Percentiles rank a stretch among this genome's conserved stretches.
Evolutionary conservation across 2,888 invertebrate genomes (phyloP).

Genomic region (Agonum fuliginosum): DNA sequence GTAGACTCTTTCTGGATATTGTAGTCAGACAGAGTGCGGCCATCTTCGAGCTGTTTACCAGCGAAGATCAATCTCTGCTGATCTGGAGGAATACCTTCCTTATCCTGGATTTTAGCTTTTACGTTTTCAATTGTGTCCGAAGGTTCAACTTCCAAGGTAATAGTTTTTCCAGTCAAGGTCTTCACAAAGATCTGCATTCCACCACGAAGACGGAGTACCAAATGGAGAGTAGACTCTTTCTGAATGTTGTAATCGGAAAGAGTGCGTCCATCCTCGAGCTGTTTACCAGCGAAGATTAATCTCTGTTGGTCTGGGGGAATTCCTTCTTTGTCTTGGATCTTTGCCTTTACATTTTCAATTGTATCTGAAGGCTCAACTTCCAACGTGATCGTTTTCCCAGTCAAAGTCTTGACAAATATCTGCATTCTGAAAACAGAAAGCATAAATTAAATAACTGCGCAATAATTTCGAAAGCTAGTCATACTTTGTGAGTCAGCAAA

Average conservation of each 20-base stretch:
- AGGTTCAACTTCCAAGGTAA: constrained; percentile 76
- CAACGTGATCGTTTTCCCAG: constrained; percentile 74
- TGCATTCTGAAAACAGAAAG: constrained; percentile 74
- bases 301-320: constrained; percentile 76
- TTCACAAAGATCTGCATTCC: constrained; percentile 75
- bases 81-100: constrained; percentile 75
- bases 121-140: constrained; percentile 80
- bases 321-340: constrained; percentile 74
- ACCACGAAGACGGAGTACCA: constrained; percentile 74
- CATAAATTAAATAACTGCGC: constrained; percentile 18
- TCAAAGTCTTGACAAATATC: constrained; percentile 74
- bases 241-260: constrained; percentile 72
- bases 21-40: constrained; percentile 75
- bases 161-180: constrained; percentile 77
- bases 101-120: constrained; percentile 74
- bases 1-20: constrained; percentile 76
- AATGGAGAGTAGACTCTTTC: constrained; percentile 76
- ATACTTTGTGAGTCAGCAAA: constrained; percentile 55
- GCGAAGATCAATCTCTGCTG: constrained; percentile 78
- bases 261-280: constrained; percentile 72
- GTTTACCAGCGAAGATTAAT: constrained; percentile 80
- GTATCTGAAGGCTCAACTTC: constrained; percentile 78
- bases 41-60: constrained; percentile 81
- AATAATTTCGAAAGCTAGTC: constrained; percentile 32
- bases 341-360: constrained; percentile 79